Evolutionary conservation across 2,113 vertebrate species (phyloP).

Genomic region (Calidris pygmaea): DNA sequence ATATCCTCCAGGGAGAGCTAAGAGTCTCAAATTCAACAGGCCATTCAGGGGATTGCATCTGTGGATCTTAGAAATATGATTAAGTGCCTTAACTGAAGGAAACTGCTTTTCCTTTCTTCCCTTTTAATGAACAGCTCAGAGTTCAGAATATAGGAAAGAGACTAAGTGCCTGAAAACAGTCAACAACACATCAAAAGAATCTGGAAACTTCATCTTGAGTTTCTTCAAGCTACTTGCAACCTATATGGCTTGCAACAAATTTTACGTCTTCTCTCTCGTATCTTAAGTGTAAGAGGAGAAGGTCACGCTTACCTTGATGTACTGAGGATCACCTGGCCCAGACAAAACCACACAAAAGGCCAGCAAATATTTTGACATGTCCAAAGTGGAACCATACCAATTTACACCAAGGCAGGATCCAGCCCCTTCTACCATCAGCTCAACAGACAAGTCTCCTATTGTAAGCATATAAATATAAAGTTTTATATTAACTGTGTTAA

Average conservation of each 20-base stretch:
- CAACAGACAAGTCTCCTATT: background rate
- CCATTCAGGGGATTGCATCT: background rate
- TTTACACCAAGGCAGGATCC: background rate
- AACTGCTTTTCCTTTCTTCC: slow-evolving; percentile 4
- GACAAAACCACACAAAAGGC: background rate
- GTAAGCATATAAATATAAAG: background rate
- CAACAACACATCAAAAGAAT: background rate
- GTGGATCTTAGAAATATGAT: background rate
- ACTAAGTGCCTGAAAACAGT: background rate
- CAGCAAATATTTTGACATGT: background rate
- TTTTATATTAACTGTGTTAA: background rate
- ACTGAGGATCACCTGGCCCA: background rate
- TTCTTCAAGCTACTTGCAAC: background rate
- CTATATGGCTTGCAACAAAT: background rate
- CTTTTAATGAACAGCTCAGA: background rate
- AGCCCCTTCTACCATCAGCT: background rate
- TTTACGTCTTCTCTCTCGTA: background rate
- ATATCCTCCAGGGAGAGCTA: background rate
- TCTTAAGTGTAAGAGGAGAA: background rate
- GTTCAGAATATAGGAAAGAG: background rate
- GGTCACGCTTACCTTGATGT: background rate
- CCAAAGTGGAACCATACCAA: background rate
- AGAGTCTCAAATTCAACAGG: background rate
- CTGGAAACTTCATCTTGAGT: background rate
- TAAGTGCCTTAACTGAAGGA: background rate